A percentile compares a stretch with the other conserved stretches of the same genome.
Evolutionary conservation across 2,888 invertebrate genomes (phyloP).

Genomic region (Abscondita cerata): DNA sequence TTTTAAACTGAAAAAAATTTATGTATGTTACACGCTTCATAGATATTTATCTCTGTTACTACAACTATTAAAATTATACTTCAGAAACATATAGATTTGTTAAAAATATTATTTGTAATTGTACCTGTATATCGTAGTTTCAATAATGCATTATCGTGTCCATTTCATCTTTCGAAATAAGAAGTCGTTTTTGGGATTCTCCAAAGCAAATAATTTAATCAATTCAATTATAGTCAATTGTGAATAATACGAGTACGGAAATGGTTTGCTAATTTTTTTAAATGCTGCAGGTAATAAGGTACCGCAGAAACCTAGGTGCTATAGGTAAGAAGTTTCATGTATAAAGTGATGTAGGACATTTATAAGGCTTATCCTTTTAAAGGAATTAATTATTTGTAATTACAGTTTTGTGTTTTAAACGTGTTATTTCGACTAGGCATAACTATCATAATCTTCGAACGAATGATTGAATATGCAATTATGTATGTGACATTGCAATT

Average conservation of each 20-base stretch:
- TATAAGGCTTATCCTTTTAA: background rate
- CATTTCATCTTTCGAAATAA: background rate
- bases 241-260: background rate
- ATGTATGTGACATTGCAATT: background rate
- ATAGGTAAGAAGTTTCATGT: background rate
- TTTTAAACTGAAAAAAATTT: background rate
- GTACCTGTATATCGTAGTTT: background rate
- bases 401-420: background rate
- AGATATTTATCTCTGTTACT: constrained; percentile 1
- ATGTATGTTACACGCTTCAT: background rate
- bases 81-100: background rate
- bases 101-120: background rate
- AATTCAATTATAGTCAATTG: too few species aligned
- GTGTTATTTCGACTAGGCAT: background rate
- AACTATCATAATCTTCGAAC: background rate
- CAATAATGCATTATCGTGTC: background rate
- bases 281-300: too few species aligned
- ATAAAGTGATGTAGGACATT: constrained; percentile 3
- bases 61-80: too few species aligned
- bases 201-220: too few species aligned
- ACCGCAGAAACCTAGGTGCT: constrained; percentile 2
- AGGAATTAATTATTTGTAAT: background rate
- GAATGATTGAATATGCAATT: background rate
- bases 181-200: too few species aligned
- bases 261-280: too few species aligned